Percentiles rank a stretch among this genome's conserved stretches.
Conservation (phyloP, 1,140 invertebrate genomes). For the Ceratosolen fusciceps region DNA sequence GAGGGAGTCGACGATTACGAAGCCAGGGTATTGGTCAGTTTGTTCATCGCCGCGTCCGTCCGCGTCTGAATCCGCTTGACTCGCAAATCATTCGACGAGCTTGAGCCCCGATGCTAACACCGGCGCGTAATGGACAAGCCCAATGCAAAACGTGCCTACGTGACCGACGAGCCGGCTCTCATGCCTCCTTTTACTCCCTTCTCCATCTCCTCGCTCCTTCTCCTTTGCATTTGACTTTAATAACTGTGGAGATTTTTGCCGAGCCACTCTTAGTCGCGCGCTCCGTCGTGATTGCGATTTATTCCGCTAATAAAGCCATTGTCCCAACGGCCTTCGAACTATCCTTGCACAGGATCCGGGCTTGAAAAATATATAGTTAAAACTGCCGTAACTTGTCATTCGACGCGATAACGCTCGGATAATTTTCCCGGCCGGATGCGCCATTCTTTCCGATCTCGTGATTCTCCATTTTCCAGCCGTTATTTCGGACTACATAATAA, state of each 20-base stretch:
- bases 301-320: constrained; percentile 1
- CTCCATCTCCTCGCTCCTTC: neutral
- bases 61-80: neutral
- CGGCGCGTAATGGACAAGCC: neutral
- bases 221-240: constrained; percentile 1
- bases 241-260: neutral
- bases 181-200: constrained; percentile 4
- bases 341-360: too few relatives aligned
- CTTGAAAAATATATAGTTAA: too few relatives aligned
- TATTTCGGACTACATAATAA: too few relatives aligned
- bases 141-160: constrained; percentile 31
- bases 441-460: too few relatives aligned
- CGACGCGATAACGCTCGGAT: too few relatives aligned
- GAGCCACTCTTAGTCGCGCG: neutral
- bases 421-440: too few relatives aligned
- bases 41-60: neutral
- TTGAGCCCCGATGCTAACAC: neutral
- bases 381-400: too few relatives aligned
- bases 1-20: too few relatives aligned
- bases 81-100: constrained; percentile 26
- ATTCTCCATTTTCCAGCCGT: too few relatives aligned
- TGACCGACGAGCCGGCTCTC: constrained; percentile 17
- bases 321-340: neutral
- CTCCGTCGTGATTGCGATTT: neutral
- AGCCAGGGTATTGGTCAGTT: too few relatives aligned